Evolutionary conservation across 23 tunicate genomes (phyloP).

Genomic region (Trididemnum nubilum): DNA sequence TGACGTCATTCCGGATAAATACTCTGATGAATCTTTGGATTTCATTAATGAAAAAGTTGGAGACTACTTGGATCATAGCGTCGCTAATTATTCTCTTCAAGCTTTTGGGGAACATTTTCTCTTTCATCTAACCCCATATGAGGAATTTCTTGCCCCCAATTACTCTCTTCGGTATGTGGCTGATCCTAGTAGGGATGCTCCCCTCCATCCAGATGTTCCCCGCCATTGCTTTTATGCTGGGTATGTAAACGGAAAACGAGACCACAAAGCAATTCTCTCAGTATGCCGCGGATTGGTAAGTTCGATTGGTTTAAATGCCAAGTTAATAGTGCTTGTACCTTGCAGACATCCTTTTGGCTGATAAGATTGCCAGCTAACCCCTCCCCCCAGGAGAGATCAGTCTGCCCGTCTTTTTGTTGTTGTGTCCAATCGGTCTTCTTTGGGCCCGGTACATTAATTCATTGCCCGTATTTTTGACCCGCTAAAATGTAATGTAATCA

Average conservation of each 20-base stretch:
- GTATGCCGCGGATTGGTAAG: slow-evolving; percentile 91
- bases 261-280: slow-evolving; percentile 75
- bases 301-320: too few relatives aligned
- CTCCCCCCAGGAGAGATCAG: too few relatives aligned
- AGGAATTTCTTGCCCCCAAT: slow-evolving; percentile 81
- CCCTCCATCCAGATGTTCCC: slow-evolving; percentile 63
- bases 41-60: slow-evolving; percentile 30
- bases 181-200: slow-evolving; percentile 37
- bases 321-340: too few relatives aligned
- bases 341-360: too few relatives aligned
- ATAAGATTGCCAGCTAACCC: too few relatives aligned
- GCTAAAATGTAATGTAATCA: too few relatives aligned
- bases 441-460: too few relatives aligned
- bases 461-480: too few relatives aligned
- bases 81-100: slow-evolving; percentile 73
- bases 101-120: slow-evolving; percentile 72
- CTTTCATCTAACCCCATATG: slow-evolving; percentile 73
- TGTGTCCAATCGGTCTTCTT: too few relatives aligned
- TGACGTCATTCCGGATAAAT: slow-evolving; percentile 44
- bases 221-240: slow-evolving; percentile 92
- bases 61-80: slow-evolving; percentile 41
- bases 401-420: too few relatives aligned
- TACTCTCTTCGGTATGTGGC: slow-evolving; percentile 81
- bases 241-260: slow-evolving; percentile 57
- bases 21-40: slow-evolving; percentile 8